A percentile compares a stretch with the other conserved stretches of the same genome.
Evolutionary conservation across 1,140 invertebrate genomes (phyloP).

Genomic region (Brachionus angularis): DNA sequence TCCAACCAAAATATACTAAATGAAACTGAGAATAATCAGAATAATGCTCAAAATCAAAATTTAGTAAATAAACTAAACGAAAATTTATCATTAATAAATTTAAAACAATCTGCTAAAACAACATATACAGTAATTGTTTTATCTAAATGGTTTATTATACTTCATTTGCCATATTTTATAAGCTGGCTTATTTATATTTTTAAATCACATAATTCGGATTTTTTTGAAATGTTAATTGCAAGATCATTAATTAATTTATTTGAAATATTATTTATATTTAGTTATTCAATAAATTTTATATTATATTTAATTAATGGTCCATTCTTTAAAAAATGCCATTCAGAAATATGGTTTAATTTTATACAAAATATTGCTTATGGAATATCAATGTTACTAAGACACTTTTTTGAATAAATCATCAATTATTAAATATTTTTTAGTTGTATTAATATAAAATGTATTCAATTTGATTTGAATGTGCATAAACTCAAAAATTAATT

Average conservation of each 20-base stretch:
- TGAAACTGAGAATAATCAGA: neutral
- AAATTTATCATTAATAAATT: conserved; percentile 28
- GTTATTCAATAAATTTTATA: conserved; percentile 33
- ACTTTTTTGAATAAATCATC: no score
- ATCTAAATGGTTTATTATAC: conserved; percentile 29
- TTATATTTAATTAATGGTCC: conserved; percentile 19
- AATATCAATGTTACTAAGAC: no score
- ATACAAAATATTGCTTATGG: conserved; percentile 28
- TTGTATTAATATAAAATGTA: no score
- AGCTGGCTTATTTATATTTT: conserved; percentile 4
- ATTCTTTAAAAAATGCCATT: conserved; percentile 6
- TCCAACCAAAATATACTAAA: no score
- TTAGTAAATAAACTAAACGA: no score
- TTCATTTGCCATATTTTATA: conserved; percentile 29
- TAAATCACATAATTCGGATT: neutral
- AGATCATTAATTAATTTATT: conserved; percentile 9
- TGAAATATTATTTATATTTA: conserved; percentile 21
- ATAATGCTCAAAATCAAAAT: neutral
- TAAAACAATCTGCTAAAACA: neutral
- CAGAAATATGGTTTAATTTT: conserved; percentile 3
- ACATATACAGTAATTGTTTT: conserved; percentile 7
- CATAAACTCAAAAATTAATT: no score
- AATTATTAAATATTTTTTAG: no score
- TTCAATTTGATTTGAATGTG: no score
- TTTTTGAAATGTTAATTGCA: conserved; percentile 1